Base-by-base conservation (phyloP, 2,113 vertebrate genomes). In the Sapajus apella region DNA sequence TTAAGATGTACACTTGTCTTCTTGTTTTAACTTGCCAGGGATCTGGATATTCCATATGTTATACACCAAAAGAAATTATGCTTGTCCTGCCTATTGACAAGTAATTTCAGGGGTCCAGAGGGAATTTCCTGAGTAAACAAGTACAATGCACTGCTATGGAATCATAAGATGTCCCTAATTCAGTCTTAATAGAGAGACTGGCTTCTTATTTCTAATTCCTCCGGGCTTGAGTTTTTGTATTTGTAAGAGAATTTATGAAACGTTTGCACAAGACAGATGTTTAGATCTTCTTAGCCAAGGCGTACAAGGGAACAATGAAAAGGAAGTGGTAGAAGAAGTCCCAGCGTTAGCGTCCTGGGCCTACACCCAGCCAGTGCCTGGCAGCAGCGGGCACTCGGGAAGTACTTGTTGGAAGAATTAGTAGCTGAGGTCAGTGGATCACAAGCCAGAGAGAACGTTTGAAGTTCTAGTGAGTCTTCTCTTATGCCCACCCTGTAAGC, bases 341-440 rank as follows among this genome's bases (percentile, higher is more conserved):
- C 50, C 21, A 1, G 0, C 10, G 0, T n/a, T 10, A 4, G 23
- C 1, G 1, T 32, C 10, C 27, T 56, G 55, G 58, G n/a, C 25
- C 94, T 43, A 11, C 20, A 11, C 40, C 68, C 30, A 2, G 45
- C 45, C 6, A 3, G 61, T 2, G 14, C 35, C 91, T 47, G 1
- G 0, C 1, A 0, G 8, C 37, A 32, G 55, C 3, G 1, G 87
- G 37, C 30, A 20, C 81, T 70, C 23, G 2, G 17, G 32, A 50
- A 30, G 64, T 50, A 1, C 73, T 18, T 23, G 10, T 8, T 61
- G 52, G 76, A n/a, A 7, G 16, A 35, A 10, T 20, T 16, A 16
- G 40, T 20, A 35, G 43, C 45, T 35, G n/a, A 76, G 64, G 18
- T 52, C 37, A 12, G 18, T 20, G 25, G 40, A 8, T 45, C 30